Evolutionary conservation across 1,140 invertebrate genomes (phyloP), one percentile per base, ranked within the genome.

Genomic region (Leptinotarsa lineolata): DNA sequence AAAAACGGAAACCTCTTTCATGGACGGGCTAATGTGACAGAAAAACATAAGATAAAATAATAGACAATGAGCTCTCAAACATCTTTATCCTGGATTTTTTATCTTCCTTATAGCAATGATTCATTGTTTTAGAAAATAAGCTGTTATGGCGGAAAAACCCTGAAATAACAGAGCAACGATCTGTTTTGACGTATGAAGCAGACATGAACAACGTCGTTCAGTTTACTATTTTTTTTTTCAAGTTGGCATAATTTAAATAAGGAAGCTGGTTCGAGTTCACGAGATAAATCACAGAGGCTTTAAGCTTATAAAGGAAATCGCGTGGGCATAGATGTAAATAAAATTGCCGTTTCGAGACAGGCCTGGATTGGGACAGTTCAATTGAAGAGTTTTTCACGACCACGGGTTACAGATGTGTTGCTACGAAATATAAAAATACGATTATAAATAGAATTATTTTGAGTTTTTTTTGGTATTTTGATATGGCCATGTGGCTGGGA

Each of bases 161-260:
- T 13, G 15, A 54, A 18, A 54, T 16, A 54, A 13, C 48, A 54
- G 48, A 54, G 4, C 48, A 54, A 54, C n/a, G 16, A n/a, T 54
- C 48, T 18, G 48, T 5, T 16, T 18, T 16, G 48, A 54, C 48
- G 48, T 16, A 54, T 18, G 15, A 54, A 39, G 48, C 15, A 54
- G 48, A 54, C 48, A 54, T 4, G 48, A n/a, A 54, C 48, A 54
- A 54, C 13, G 48, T n/a, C 48, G 48, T 54, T 54, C 48, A 13
- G 48, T 54, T 15, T 12, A 54, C 15, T n/a, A 54, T 54, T 54
- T 54, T 54, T 48, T 16, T 16, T 16, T 16, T 16, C 8, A n/a
- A 54, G 48, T 54, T 54, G 48, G 48, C 48, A 54, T 54, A 54
- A 54, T 54, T 54, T 54, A n/a, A 54, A 54, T 54, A 54, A 54